Evolutionary conservation across 1,140 invertebrate genomes (phyloP).

Genomic region (Myzus persicae): DNA sequence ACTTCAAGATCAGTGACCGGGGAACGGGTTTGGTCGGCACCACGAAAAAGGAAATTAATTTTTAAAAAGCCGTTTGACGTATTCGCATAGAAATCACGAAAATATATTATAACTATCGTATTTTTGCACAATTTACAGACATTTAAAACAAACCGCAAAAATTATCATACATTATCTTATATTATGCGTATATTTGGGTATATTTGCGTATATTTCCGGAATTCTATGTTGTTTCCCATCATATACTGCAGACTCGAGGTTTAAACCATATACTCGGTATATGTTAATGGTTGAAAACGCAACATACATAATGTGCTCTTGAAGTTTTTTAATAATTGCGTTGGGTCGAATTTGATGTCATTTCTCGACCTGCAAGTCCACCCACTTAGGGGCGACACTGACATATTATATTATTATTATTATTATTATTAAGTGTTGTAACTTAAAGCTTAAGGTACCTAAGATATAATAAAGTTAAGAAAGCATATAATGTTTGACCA

Average conservation of each 20-base stretch:
- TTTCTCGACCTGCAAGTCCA: neutral
- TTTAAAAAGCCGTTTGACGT: constrained; percentile 9
- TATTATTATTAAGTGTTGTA: too few species aligned
- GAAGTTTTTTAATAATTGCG: neutral
- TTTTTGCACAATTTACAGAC: neutral
- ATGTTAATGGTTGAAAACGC: neutral
- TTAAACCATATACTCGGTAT: neutral
- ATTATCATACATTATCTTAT: neutral
- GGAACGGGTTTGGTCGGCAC: neutral
- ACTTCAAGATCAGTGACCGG: constrained; percentile 31
- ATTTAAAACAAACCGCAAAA: neutral
- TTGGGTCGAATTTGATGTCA: neutral
- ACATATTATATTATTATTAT: neutral
- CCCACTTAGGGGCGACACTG: neutral
- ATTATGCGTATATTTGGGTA: neutral
- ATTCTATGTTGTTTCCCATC: neutral
- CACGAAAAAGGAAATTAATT: neutral
- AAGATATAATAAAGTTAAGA: too few species aligned
- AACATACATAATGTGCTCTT: neutral
- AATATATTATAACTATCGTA: neutral
- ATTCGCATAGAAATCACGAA: neutral
- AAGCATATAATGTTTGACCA: too few species aligned
- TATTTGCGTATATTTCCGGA: neutral
- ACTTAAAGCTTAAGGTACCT: too few species aligned
- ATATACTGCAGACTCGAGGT: neutral